Evolutionary conservation across 2,797 vertebrate species (phyloP).

Genomic region (Gymnothorax javanicus): DNA sequence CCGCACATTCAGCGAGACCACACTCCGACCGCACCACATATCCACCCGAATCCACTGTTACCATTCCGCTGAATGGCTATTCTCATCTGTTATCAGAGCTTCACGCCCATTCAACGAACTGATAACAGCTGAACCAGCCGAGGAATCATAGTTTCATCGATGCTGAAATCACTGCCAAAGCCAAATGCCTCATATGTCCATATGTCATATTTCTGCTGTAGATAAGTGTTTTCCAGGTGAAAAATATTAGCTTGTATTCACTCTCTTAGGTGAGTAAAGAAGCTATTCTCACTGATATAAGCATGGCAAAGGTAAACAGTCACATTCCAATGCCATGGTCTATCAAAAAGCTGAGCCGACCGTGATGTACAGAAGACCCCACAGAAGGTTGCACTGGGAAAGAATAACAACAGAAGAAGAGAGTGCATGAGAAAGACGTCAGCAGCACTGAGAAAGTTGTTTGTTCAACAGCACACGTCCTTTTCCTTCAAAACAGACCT

Average conservation of each 20-base stretch:
- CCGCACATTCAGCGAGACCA: background rate
- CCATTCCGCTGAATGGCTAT: too few species aligned
- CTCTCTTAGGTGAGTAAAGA: background rate
- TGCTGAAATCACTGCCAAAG: background rate
- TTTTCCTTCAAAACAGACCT: background rate
- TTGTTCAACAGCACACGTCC: background rate
- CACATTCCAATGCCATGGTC: background rate
- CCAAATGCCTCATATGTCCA: background rate
- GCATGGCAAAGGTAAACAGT: background rate
- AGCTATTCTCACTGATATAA: background rate
- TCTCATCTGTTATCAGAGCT: too few species aligned
- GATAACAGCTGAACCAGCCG: too few species aligned
- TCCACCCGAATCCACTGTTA: too few species aligned
- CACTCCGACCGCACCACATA: too few species aligned
- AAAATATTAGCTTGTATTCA: background rate
- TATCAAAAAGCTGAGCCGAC: background rate
- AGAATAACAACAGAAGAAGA: background rate
- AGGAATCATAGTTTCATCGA: background rate
- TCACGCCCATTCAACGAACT: too few species aligned
- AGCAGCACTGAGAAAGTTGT: background rate
- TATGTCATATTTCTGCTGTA: background rate
- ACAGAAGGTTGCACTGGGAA: background rate
- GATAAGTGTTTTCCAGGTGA: background rate
- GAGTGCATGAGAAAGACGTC: background rate
- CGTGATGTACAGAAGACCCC: background rate